Evolutionary conservation across 2,113 vertebrate species (phyloP), one percentile per base, ranked within the genome.

Genomic region (Lamprotornis superbus): DNA sequence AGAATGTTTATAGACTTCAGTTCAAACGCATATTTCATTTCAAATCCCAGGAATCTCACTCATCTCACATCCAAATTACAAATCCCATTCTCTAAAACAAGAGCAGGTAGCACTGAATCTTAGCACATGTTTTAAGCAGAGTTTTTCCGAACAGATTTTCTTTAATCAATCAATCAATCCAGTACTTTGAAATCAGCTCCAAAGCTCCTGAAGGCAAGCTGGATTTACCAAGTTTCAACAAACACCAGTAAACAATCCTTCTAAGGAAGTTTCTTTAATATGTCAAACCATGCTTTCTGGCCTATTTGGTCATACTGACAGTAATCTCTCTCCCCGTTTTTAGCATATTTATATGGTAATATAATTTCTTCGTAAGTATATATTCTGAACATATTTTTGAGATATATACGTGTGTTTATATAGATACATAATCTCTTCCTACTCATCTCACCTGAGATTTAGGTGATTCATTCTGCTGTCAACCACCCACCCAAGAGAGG

Each of bases 401-500:
- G 17, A 50, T 16, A 40, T 5, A 17, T 22, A 7, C 25, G 24
- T 50, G 2, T 27, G 3, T 55, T 0, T 65, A 1, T 14, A 11
- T 9, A 15, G 6, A 18, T 8, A 19, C 23, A 23, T 5, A 68
- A 56, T 12, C 4, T 31, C 53, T n/a, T 77, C 49, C 59, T 28
- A 15, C 4, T 35, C 7, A 53, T 47, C 18, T 75, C 31, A 55
- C 10, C 15, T n/a, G n/a, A 70, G 8, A 63, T 40, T n/a, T 9
- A 25, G 11, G 6, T 8, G 5, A 57, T 33, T 31, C 47, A 30
- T 10, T 15, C 30, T 42, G 30, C 27, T 30, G 15, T 3, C 27
- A 37, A 4, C 7, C 19, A 87, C 3, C 10, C 37, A 13, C 0
- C 0, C 0, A 15, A 20, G 20, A 52, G 30, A 60, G 35, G 31